Evolutionary conservation across 92 coral and sea anemone species (phyloP).

Genomic region (Epizoanthus rinbou): DNA sequence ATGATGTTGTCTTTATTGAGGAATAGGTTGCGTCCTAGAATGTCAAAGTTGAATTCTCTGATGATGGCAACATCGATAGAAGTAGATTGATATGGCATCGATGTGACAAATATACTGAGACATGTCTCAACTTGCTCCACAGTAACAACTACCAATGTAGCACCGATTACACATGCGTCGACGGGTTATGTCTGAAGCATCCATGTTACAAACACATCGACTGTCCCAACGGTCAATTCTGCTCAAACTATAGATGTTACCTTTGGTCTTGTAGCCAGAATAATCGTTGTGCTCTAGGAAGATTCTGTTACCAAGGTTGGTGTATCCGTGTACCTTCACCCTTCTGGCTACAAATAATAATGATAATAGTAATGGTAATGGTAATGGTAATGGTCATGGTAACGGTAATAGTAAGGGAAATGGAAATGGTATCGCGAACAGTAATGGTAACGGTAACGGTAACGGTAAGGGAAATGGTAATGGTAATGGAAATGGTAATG

Average conservation of each 20-base stretch:
- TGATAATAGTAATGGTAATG: too few relatives aligned
- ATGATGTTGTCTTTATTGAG: too few relatives aligned
- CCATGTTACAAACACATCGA: background rate
- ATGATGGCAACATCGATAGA: too few relatives aligned
- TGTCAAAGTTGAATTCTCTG: too few relatives aligned
- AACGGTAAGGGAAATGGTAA: too few relatives aligned
- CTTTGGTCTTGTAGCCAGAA: background rate
- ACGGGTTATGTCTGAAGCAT: background rate
- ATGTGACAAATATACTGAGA: background rate
- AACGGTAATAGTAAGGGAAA: too few relatives aligned
- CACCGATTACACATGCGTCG: background rate
- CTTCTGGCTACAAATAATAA: too few relatives aligned
- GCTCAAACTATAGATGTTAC: background rate
- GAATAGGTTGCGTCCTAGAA: too few relatives aligned
- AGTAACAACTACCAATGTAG: background rate
- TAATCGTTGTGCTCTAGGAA: background rate
- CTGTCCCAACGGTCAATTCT: slow-evolving; percentile 8
- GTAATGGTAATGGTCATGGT: background rate
- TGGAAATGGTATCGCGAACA: too few relatives aligned
- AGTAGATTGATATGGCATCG: background rate
- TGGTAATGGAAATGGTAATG: too few relatives aligned
- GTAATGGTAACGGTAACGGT: too few relatives aligned
- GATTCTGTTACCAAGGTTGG: background rate
- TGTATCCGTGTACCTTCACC: background rate
- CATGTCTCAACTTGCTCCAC: background rate